Conservation (phyloP, 2,797 vertebrate genomes). For the Thripadectes ignobilis region DNA sequence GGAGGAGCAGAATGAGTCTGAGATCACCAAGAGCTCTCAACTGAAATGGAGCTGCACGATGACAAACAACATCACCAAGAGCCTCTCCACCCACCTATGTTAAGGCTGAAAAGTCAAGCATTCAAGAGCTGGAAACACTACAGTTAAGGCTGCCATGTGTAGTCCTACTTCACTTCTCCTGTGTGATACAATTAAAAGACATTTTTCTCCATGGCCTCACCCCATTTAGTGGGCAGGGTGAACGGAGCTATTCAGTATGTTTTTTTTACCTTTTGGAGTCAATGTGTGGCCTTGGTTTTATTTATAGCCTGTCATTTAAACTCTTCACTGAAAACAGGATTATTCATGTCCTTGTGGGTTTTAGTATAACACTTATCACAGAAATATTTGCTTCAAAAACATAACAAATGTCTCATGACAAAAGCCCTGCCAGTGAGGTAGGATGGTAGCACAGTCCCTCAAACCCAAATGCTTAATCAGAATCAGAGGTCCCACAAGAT, state of each 20-base stretch:
- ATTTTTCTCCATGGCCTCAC: slow-evolving; percentile 11
- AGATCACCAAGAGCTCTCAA: neutral
- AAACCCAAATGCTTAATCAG: slow-evolving; percentile 31
- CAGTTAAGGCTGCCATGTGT: neutral
- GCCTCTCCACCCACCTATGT: neutral
- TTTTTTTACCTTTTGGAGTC: slow-evolving; percentile 20
- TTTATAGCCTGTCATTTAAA: slow-evolving; percentile 50
- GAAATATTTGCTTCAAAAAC: slow-evolving; percentile 59
- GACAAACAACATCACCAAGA: neutral
- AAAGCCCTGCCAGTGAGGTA: slow-evolving; percentile 46
- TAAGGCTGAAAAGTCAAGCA: slow-evolving; percentile 3
- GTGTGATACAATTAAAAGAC: slow-evolving; percentile 9
- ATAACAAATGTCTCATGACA: slow-evolving; percentile 50
- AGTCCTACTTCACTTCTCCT: slow-evolving; percentile 1
- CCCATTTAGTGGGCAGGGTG: slow-evolving; percentile 10
- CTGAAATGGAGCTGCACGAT: neutral
- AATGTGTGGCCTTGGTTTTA: slow-evolving; percentile 66
- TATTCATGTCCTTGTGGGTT: slow-evolving; percentile 63
- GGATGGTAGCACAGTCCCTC: slow-evolving; percentile 6
- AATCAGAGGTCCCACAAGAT: slow-evolving; percentile 46
- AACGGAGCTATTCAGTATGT: slow-evolving; percentile 38
- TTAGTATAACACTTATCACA: slow-evolving; percentile 58
- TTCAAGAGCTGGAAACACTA: neutral
- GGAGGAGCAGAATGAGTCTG: neutral
- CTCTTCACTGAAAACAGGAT: slow-evolving; percentile 42